phyloP scores from a whole-genome alignment of 2,797 vertebrate genomes.

The Enteromius radiatus region DNA sequence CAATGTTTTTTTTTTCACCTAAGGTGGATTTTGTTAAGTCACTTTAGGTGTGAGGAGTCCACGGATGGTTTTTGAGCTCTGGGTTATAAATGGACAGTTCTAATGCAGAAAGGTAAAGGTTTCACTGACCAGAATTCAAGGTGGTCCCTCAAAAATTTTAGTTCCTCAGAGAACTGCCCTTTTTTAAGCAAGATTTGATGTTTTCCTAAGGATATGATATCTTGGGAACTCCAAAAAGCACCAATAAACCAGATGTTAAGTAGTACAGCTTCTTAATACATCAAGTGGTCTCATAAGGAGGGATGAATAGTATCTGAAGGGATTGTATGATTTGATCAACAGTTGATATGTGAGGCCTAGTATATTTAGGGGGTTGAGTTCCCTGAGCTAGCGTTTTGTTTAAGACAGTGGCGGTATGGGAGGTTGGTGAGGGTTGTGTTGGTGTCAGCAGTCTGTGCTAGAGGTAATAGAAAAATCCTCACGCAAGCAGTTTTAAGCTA shows the following conservation, averaged over 20 bases:
- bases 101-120: background rate
- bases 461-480: slow-evolving; percentile 69
- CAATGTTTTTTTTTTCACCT: no score
- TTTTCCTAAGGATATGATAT: background rate
- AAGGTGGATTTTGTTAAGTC: no score
- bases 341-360: slow-evolving; percentile 4
- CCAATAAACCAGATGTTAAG: background rate
- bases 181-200: background rate
- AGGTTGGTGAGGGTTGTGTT: slow-evolving; percentile 57
- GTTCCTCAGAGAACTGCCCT: background rate
- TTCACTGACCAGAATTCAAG: background rate
- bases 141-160: no score
- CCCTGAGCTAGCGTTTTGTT: slow-evolving; percentile 36
- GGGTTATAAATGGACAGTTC: no score
- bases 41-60: background rate
- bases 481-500: slow-evolving; percentile 76
- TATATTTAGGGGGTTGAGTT: slow-evolving; percentile 13
- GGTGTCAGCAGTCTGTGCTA: slow-evolving; percentile 76
- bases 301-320: slow-evolving; percentile 8
- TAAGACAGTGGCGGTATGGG: slow-evolving; percentile 24
- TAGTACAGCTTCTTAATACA: background rate
- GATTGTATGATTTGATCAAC: slow-evolving; percentile 2
- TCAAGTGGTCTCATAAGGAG: background rate
- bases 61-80: no score
- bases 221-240: background rate